Evolutionary conservation across 64 coral and sea anemone species (phyloP).

Genomic region (Stichodactyla mertensii): DNA sequence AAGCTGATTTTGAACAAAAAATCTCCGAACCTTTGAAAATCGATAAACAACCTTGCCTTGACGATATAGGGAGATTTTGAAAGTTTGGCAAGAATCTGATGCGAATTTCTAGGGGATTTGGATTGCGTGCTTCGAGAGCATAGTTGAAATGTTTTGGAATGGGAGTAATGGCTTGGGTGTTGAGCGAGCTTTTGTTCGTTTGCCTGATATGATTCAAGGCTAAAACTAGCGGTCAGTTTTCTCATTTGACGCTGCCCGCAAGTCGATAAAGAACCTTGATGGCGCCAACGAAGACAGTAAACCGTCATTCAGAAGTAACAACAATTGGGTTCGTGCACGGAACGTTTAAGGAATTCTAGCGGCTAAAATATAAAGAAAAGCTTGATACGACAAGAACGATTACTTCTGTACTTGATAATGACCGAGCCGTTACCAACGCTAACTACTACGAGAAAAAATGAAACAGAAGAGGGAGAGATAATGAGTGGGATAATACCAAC

Average conservation of each 20-base stretch:
- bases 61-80: background rate
- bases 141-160: constrained; percentile 37
- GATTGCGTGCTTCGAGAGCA: constrained; percentile 21
- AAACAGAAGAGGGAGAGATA: background rate
- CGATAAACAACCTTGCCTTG: background rate
- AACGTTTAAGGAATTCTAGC: background rate
- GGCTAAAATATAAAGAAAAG: background rate
- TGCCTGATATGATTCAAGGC: constrained; percentile 12
- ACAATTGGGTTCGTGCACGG: constrained; percentile 8
- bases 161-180: background rate
- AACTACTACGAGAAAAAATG: background rate
- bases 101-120: background rate
- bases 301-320: background rate
- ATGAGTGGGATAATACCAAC: background rate
- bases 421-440: background rate
- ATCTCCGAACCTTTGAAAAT: background rate
- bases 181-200: background rate
- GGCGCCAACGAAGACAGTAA: constrained; percentile 20
- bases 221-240: constrained; percentile 20
- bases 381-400: background rate
- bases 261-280: constrained; percentile 19
- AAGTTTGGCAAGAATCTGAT: background rate
- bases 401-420: background rate
- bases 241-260: constrained; percentile 8
- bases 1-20: background rate